Evolutionary conservation across 1,140 invertebrate species (phyloP), one percentile per base, ranked within the genome.

Genomic region (Sycophila sp.): DNA sequence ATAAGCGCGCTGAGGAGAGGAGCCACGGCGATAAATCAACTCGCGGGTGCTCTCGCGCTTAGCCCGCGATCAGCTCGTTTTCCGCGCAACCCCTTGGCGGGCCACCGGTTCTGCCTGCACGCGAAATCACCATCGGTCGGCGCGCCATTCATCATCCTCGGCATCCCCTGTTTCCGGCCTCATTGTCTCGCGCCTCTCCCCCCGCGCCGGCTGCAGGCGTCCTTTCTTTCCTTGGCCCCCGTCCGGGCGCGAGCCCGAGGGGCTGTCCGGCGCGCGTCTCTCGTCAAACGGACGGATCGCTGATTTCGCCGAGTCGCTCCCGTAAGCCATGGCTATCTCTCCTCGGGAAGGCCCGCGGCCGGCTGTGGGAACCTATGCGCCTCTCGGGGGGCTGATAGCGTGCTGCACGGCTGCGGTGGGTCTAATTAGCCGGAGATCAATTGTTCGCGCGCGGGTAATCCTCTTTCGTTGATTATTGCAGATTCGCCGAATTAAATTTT

Each of bases 131-230:
- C 83, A 84, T 84, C 80, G 79, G 55, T 30, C 76, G 79, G 73
- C 77, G n/a, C n/a, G 74, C 80, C 81, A 85, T 85, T 85, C 83
- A 84, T 85, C 83, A 85, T 84, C 76, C 77, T 67, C 74, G 71
- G 75, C 73, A 76, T 74, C 45, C 66, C 47, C 67, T 69, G 58
- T 69, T 69, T 69, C 58, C 58, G 67, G 67, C 53, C 19, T 62
- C 47, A 69, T 76, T 75, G 75, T 77, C 71, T 73, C 69, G 55
- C 58, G 58, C 49, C 30, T 59, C 55, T 40, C n/a, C 42, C 22
- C 53, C 42, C 30, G 22, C 24, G 22, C n/a, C 36, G n/a, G n/a
- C n/a, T n/a, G 2, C 30, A 22, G 49, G 11, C 34, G 11, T 67
- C 40, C 51, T 53, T 38, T 28, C 22, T 63, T 47, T 24, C 19